phyloP scores from a whole-genome alignment of 2,888 invertebrate species.

The Bombyx huttoni region DNA sequence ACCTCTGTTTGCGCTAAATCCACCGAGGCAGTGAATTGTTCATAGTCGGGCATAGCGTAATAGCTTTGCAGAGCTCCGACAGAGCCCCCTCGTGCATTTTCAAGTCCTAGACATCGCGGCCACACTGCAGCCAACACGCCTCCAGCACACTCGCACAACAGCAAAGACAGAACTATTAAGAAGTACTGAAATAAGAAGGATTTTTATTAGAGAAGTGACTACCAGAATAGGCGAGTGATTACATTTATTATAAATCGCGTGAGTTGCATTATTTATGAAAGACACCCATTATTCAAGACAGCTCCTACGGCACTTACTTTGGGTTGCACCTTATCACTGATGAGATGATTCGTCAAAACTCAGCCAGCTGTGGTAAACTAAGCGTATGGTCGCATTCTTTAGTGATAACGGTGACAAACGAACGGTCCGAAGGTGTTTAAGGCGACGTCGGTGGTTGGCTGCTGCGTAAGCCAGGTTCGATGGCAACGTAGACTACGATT shows the following conservation, averaged over 20 bases:
- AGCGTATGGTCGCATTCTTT: no score
- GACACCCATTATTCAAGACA: no score
- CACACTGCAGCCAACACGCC: constrained; percentile 81
- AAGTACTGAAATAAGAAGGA: constrained; percentile 73
- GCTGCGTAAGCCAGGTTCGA: no score
- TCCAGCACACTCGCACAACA: constrained; percentile 79
- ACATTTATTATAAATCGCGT: not conserved
- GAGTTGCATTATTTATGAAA: no score
- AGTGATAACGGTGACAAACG: no score
- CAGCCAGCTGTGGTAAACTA: no score
- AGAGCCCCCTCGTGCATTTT: constrained; percentile 77
- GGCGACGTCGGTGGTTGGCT: no score
- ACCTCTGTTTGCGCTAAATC: constrained; percentile 81
- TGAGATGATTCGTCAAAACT: no score
- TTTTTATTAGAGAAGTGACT: not conserved
- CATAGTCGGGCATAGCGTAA: constrained; percentile 82
- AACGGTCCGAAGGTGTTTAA: not conserved
- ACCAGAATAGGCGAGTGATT: not conserved
- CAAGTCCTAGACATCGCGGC: constrained; percentile 84
- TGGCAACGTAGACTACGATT: no score
- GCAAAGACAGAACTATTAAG: constrained; percentile 75
- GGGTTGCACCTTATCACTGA: no score
- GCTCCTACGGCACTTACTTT: no score
- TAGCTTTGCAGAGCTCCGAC: constrained; percentile 80
- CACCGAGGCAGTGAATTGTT: constrained; percentile 84